These are phyloP conservation scores for Agraylea sexmaculata DNA, from an alignment of 1,140 invertebrate genomes.

Conservation along the genomic window DNA sequence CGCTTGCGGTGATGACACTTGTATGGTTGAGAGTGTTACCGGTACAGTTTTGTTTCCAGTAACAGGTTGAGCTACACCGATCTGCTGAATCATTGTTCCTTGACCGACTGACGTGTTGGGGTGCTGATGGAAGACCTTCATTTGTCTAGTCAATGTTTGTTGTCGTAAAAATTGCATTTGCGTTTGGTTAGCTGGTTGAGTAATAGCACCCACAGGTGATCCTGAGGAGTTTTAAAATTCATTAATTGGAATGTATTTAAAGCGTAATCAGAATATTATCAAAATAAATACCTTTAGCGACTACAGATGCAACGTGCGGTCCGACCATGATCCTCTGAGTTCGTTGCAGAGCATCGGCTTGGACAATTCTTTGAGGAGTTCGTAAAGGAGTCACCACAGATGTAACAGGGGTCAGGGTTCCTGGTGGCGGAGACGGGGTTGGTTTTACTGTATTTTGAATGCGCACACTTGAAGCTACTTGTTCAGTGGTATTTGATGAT, in stretches of 20 bases:
- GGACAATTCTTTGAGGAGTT: slow-evolving; percentile 33
- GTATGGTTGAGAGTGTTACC: slow-evolving; percentile 28
- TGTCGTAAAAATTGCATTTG: slow-evolving; percentile 41
- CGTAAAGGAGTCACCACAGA: slow-evolving; percentile 24
- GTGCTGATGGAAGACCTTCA: slow-evolving; percentile 29
- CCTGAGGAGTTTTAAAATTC: neutral
- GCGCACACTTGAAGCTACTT: slow-evolving; percentile 33
- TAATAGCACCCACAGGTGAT: slow-evolving; percentile 26
- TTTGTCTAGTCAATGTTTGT: slow-evolving; percentile 26
- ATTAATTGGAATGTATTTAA: neutral
- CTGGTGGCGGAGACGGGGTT: slow-evolving; percentile 26
- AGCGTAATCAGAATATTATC: slow-evolving; percentile 25
- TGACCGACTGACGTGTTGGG: slow-evolving; percentile 17
- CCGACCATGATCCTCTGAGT: slow-evolving; percentile 31
- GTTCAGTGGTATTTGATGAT: slow-evolving; percentile 33
- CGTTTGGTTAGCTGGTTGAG: slow-evolving; percentile 37
- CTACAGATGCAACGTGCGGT: slow-evolving; percentile 28
- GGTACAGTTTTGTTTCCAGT: slow-evolving; percentile 21
- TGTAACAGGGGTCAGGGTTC: slow-evolving; percentile 35
- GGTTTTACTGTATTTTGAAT: slow-evolving; percentile 28
- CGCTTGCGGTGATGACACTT: slow-evolving; percentile 18
- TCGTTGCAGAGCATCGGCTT: slow-evolving; percentile 35
- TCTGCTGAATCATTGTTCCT: slow-evolving; percentile 24
- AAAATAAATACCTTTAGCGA: slow-evolving; percentile 25
- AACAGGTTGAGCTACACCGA: slow-evolving; percentile 23